Conservation (phyloP, 2,113 vertebrate genomes). For the Odocoileus hemionus region DNA sequence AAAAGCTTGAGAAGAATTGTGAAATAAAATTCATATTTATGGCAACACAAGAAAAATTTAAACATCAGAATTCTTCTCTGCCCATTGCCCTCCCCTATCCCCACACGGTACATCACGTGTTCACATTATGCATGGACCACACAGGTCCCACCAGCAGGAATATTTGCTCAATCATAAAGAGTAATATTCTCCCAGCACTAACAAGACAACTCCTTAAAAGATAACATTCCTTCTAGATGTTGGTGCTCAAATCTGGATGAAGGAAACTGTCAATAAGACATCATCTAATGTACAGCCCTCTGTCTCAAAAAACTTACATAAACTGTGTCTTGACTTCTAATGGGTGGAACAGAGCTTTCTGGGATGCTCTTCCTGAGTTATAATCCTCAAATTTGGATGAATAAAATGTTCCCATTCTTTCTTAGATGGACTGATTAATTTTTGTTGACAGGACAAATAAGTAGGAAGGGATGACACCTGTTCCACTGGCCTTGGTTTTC, state of each 20-base stretch:
- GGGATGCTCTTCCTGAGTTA: not conserved
- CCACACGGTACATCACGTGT: rapidly evolving
- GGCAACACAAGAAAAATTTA: not conserved
- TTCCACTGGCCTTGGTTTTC: not conserved
- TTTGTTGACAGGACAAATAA: not conserved
- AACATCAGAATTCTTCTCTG: not conserved
- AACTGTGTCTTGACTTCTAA: not conserved
- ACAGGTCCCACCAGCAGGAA: not conserved
- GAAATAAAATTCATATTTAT: not conserved
- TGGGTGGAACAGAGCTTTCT: not conserved
- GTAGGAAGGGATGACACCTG: not conserved
- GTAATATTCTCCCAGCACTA: not conserved
- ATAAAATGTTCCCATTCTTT: not conserved
- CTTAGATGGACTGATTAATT: not conserved
- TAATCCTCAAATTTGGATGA: not conserved
- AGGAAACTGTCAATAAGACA: not conserved
- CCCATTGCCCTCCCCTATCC: not conserved
- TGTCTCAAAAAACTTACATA: not conserved
- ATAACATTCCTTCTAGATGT: not conserved
- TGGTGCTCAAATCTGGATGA: not conserved
- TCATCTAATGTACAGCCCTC: not conserved
- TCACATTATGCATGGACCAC: not conserved
- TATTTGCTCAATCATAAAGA: not conserved
- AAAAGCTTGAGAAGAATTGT: not conserved
- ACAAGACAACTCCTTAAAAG: not conserved